These are phyloP conservation scores for Eumerus sabulonum DNA, from an alignment of 2,888 invertebrate species.

Conservation along the genomic window DNA sequence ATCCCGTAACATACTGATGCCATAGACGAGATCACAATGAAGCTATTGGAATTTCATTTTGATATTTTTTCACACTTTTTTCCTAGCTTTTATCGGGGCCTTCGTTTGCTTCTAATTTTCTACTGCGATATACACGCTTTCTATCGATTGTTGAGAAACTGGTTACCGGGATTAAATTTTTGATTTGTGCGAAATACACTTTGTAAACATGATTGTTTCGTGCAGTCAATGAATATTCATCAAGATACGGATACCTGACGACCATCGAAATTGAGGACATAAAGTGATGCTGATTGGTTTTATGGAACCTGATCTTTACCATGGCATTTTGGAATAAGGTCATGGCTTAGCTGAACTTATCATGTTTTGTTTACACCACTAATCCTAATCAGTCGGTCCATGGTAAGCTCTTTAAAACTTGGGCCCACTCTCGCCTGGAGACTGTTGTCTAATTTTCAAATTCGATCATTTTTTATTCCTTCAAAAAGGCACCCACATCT, in stretches of 20 bases:
- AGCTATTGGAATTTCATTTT: conserved; percentile 29
- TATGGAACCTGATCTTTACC: neutral
- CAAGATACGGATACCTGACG: neutral
- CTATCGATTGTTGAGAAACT: conserved; percentile 25
- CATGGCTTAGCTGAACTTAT: no score
- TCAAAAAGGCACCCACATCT: no score
- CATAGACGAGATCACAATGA: neutral
- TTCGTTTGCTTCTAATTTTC: neutral
- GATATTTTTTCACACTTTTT: conserved; percentile 42
- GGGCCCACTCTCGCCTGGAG: no score
- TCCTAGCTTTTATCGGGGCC: no score
- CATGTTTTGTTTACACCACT: no score
- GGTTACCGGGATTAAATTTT: conserved; percentile 30
- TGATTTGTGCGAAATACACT: conserved; percentile 4
- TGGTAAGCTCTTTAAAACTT: no score
- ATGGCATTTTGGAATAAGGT: no score
- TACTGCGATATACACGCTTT: neutral
- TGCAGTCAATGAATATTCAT: conserved; percentile 22
- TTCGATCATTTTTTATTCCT: no score
- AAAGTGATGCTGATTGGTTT: neutral
- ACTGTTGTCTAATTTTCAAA: no score
- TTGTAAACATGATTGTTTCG: neutral
- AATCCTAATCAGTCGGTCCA: no score
- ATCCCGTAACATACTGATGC: conserved; percentile 8
- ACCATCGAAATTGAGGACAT: neutral